A percentile compares a stretch with the other conserved stretches of the same genome.
These are phyloP conservation scores for Volucella inflata DNA, from an alignment of 2,888 invertebrate genomes.

Conservation along the genomic window DNA sequence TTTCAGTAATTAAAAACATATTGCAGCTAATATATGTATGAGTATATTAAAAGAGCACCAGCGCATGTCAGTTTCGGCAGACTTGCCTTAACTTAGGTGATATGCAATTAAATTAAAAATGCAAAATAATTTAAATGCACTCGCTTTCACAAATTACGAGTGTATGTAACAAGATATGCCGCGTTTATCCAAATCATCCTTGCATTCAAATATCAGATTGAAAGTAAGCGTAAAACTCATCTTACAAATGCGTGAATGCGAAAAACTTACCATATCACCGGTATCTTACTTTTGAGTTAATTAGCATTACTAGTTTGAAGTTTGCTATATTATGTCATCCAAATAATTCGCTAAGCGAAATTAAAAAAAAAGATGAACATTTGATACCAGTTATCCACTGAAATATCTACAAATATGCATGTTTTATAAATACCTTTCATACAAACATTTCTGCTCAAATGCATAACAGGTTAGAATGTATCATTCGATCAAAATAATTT, in stretches of 20 bases:
- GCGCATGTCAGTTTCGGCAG: too few relatives aligned
- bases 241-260: not conserved
- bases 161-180: not conserved
- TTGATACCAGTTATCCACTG: not conserved
- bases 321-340: conserved; percentile 10
- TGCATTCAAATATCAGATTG: not conserved
- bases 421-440: not conserved
- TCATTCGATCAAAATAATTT: conserved; percentile 1
- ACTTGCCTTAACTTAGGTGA: too few relatives aligned
- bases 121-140: conserved; percentile 24
- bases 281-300: not conserved
- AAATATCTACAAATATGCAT: not conserved
- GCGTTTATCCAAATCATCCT: not conserved
- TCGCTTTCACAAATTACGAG: conserved; percentile 50
- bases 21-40: too few relatives aligned
- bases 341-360: not conserved
- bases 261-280: not conserved
- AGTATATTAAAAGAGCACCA: too few relatives aligned
- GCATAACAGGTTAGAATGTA: conserved; percentile 1
- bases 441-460: not conserved
- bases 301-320: not conserved
- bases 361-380: not conserved
- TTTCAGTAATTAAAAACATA: too few relatives aligned
- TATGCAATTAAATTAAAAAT: too few relatives aligned
- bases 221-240: conserved; percentile 11